Evolutionary conservation across 92 coral and sea anemone genomes (phyloP), one percentile per base, ranked within the genome.

Genomic region (Parazoanthus darwini): DNA sequence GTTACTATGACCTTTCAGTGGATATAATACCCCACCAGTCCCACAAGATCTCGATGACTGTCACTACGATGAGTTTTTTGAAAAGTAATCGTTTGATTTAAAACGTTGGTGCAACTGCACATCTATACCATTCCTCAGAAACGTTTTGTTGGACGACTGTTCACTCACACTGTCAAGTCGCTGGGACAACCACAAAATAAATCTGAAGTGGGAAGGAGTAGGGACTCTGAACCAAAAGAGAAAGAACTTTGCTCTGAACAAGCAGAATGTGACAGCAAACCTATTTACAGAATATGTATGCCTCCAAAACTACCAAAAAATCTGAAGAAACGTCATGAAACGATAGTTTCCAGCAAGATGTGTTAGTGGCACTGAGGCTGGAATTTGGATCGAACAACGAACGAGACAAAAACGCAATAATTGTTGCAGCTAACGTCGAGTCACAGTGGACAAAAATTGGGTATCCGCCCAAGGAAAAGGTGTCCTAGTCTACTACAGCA

Each of bases 361-460:
- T 29, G 33, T 29, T 29, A 29, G 33, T 48, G 9, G 51, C 51
- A 7, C 22, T 80, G 16, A 13, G 75, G 23, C 63, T 88, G 81
- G 43, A 5, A 15, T 78, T 68, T 10, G 81, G 72, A 63, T 82
- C 87, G 4, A 22, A 23, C 36, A 88, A 88, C 72, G 65, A 66
- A 36, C 50, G 79, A 37, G 90, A 81, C 51, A 80, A 48, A 23
- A 88, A 88, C 44, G 90, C 86, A 3, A 37, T 70, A 15, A 81
- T 44, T 25, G 74, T 88, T 11, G 81, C 81, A 50, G 82, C 87
- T 6, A 9, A 29, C 33, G 1, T 81, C 5, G 82, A 71, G 38
- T 9, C 42, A 23, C 26, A 70, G 2, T 80, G 90, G 86, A 48
- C n/a, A 11, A 73, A 58, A 9, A 71, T 88, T 33, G 86, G 90